Evolutionary conservation across 2,113 vertebrate genomes (phyloP).

Genomic region (Scomber scombrus): DNA sequence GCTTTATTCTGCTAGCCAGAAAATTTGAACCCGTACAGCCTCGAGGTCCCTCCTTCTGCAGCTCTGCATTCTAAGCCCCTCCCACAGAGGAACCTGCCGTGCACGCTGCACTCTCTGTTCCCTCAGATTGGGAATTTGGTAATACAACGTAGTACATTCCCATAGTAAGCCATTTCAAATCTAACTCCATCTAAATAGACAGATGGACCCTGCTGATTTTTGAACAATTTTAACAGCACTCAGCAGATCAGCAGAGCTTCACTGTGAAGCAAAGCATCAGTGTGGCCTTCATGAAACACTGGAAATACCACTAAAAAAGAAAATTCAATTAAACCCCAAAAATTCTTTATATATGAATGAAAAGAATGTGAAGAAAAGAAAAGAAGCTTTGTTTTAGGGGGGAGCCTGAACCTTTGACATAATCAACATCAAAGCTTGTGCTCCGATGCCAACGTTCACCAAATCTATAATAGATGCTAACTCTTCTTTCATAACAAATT

Average conservation of each 20-base stretch:
- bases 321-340: background rate
- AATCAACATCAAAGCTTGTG: conserved; percentile 72
- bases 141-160: background rate
- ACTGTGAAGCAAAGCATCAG: background rate
- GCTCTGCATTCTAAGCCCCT: too few relatives aligned
- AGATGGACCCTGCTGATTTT: background rate
- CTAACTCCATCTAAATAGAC: background rate
- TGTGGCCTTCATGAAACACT: background rate
- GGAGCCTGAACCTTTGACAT: conserved; percentile 62
- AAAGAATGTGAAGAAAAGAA: background rate
- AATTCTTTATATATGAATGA: background rate
- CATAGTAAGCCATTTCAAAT: background rate
- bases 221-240: background rate
- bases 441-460: conserved; percentile 53
- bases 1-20: too few relatives aligned
- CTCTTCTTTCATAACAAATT: conserved; percentile 67
- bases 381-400: conserved; percentile 11
- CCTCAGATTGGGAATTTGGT: background rate
- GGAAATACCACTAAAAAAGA: background rate
- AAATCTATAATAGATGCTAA: conserved; percentile 74
- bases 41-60: too few relatives aligned
- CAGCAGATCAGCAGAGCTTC: background rate
- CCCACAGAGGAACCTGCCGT: too few relatives aligned
- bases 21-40: too few relatives aligned
- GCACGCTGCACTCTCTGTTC: too few relatives aligned